Evolutionary conservation across 1,140 invertebrate species (phyloP), one percentile per base, ranked within the genome.

Genomic region (Latrodectus geometricus): DNA sequence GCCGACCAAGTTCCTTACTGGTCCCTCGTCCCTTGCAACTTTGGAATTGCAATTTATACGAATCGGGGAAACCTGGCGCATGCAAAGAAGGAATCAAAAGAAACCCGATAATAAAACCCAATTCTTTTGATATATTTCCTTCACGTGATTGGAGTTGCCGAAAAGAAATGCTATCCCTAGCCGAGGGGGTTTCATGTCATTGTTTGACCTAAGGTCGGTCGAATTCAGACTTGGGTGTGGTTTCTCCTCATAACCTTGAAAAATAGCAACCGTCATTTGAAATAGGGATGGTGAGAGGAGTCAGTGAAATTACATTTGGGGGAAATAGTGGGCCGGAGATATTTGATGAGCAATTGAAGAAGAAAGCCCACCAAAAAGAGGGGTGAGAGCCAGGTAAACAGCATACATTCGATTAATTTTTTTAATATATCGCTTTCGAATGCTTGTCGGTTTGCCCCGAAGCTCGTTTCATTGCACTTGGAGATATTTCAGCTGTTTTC

Each of bases 191-290:
- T 81, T 70, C 83, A 86, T 86, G 83, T 86, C 83, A 86, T 78
- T 86, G 83, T 78, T 78, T 86, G 83, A 86, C 83, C 83, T 52
- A 21, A 49, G 83, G 83, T 86, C 75, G 74, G 50, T 65, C 83
- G 75, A 86, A 86, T 86, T 86, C 65, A 86, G 83, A 54, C 74
- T 77, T 77, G 83, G 83, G 83, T 86, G 83, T 86, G 83, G 83
- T 70, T 61, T 61, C 74, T 77, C 17, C 74, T 52, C 11, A 61
- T 15, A 78, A 48, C 75, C 75, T 78, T 78, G 75, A 35, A 75
- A 54, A 75, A 23, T 54, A 14, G 20, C 15, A 78, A 78, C 74
- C 74, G 73, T 84, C 81, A 76, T 69, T 74, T 56, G 49, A 54
- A 54, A 61, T 61, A 21, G 17, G 49, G 75, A 54, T 49, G 80